Evolutionary conservation across 2,113 vertebrate genomes (phyloP).

Genomic region (Notiomystis cincta): DNA sequence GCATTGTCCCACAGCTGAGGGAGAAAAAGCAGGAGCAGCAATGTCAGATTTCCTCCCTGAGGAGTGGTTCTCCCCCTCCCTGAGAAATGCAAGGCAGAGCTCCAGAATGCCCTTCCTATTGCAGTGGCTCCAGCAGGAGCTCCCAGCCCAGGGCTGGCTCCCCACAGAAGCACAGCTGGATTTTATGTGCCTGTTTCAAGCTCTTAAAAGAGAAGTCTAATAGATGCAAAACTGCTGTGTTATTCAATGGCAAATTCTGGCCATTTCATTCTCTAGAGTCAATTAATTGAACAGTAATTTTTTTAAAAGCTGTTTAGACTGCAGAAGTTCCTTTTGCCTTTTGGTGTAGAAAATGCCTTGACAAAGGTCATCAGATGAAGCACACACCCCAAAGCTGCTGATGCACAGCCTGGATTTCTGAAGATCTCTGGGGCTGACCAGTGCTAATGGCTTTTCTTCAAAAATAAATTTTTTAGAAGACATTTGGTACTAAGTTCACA

Average conservation of each 20-base stretch:
- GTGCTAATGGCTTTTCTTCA: background rate
- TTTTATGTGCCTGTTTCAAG: background rate
- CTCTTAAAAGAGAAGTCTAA: background rate
- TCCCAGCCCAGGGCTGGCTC: background rate
- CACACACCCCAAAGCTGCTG: background rate
- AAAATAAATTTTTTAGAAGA: background rate
- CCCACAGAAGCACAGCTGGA: background rate
- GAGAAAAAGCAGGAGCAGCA: background rate
- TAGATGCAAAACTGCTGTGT: background rate
- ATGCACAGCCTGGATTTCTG: background rate
- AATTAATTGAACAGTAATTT: background rate
- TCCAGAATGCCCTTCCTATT: background rate
- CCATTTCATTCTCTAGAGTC: background rate
- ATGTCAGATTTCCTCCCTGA: background rate
- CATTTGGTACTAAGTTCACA: background rate
- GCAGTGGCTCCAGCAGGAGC: background rate
- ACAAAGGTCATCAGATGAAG: background rate
- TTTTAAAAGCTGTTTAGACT: background rate
- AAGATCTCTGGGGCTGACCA: background rate
- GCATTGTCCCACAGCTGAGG: background rate
- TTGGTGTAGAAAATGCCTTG: background rate
- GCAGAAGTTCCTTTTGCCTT: background rate
- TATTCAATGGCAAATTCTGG: background rate
- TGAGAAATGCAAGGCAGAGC: background rate
- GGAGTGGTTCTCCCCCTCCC: background rate